These are phyloP conservation scores for Cancer borealis DNA, from an alignment of 2,888 invertebrate species.

Conservation along the genomic window DNA sequence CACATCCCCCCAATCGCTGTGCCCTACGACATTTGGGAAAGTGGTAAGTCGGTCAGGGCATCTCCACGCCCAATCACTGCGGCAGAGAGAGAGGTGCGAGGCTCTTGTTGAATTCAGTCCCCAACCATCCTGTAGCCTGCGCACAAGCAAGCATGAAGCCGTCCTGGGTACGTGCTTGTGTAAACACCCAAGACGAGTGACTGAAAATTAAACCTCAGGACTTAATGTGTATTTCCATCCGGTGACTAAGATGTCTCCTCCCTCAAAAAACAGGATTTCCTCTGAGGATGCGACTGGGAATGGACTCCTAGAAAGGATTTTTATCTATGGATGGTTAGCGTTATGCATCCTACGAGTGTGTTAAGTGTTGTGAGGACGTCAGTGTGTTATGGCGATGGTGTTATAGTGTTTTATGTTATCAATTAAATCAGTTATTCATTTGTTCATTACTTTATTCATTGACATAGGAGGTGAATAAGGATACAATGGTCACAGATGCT, in stretches of 20 bases:
- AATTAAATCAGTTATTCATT: background rate
- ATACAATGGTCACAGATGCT: background rate
- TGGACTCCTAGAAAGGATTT: background rate
- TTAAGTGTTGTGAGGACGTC: background rate
- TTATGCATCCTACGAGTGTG: background rate
- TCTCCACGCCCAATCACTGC: background rate
- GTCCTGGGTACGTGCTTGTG: constrained; percentile 23
- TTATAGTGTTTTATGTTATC: background rate
- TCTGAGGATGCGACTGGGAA: background rate
- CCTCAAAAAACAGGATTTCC: background rate
- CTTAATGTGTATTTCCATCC: background rate
- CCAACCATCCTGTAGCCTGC: background rate
- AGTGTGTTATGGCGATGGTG: background rate
- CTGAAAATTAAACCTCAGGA: background rate
- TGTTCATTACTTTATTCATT: background rate
- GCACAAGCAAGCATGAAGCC: constrained; percentile 37
- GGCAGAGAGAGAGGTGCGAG: background rate
- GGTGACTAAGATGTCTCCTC: background rate
- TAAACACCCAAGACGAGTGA: background rate
- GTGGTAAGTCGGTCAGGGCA: constrained; percentile 24
- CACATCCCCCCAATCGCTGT: background rate
- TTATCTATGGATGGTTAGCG: background rate
- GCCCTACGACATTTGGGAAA: background rate
- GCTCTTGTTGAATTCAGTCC: background rate
- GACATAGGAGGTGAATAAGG: background rate